A percentile compares a stretch with the other conserved stretches of the same genome.
Evolutionary conservation across 2,797 vertebrate genomes (phyloP).

Genomic region (Cetoscarus ocellatus): DNA sequence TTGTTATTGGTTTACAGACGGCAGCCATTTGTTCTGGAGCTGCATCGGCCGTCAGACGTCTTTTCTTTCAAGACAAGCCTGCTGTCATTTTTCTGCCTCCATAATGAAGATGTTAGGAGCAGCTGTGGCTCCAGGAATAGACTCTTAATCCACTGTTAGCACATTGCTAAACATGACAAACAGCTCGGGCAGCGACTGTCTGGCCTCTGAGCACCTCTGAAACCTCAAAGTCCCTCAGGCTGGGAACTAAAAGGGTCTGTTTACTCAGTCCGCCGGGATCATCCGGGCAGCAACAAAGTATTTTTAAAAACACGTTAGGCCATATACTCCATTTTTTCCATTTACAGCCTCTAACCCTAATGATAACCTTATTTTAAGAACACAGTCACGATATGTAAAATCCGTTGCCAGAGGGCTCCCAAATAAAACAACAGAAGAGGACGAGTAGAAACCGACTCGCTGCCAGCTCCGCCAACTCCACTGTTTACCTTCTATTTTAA

Average conservation of each 20-base stretch:
- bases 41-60: slow-evolving; percentile 44
- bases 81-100: slow-evolving; percentile 39
- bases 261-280: not conserved
- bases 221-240: slow-evolving; percentile 4
- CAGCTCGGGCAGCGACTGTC: slow-evolving; percentile 31
- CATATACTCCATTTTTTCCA: not conserved
- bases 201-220: not conserved
- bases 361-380: too few relatives aligned
- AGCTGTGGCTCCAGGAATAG: slow-evolving; percentile 77
- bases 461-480: too few relatives aligned
- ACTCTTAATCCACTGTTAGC: slow-evolving; percentile 55
- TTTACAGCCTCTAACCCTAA: too few relatives aligned
- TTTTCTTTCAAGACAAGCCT: slow-evolving; percentile 68
- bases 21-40: slow-evolving; percentile 46
- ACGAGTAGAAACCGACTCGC: too few relatives aligned
- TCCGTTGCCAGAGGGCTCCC: too few relatives aligned
- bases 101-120: slow-evolving; percentile 61
- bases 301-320: not conserved
- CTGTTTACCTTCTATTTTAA: too few relatives aligned
- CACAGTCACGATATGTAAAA: too few relatives aligned
- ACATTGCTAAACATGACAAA: slow-evolving; percentile 45
- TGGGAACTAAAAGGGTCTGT: not conserved
- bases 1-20: slow-evolving; percentile 40
- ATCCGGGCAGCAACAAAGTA: not conserved
- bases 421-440: too few relatives aligned